Base-by-base conservation (phyloP, 2,113 vertebrate genomes). In the Pachypanchax playfairii region DNA sequence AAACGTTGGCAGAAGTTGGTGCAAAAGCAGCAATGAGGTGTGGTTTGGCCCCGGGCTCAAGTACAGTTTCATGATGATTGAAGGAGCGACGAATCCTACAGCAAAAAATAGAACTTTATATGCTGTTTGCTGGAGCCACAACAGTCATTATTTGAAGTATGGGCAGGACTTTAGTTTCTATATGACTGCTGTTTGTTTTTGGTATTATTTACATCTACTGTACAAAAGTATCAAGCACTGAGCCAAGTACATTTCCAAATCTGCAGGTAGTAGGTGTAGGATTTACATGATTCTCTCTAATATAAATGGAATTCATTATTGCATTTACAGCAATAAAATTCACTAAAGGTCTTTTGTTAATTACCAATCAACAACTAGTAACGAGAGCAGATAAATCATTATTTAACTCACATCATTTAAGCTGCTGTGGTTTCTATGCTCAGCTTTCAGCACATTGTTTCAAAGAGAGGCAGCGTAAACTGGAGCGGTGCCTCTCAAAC, bases 191-290 rank as follows among this genome's bases (percentile, higher is more conserved):
- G 8, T 55, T 28, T 46, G n/a, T 43, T 59, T 46, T 61, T 50
- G 54, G 46, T 61, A 74, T 58, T 82, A 87, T 84, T 86, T 86
- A 87, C 84, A 82, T 74, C 70, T 71, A 80, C 64, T 82, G 69
- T 85, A 84, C 79, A 85, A 76, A 82, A 73, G 46, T 57, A 24
- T 53, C 59, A 56, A 60, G 61, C 55, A 71, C 22, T 53, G 49
- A 72, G 67, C 54, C 44, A 46, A 68, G 68, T 39, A 67, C 61
- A 60, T 43, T 72, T 53, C 36, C 22, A 56, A 48, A 53, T 82
- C 49, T 48, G 57, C 76, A 70, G 82, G 80, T 78, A 78, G 48
- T 78, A 75, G 2, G 69, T 86, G 82, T 82, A 70, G 82, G 80
- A 78, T 82, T 86, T 70, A 53, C 62, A 46, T 55, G 24, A 63